Evolutionary conservation across 35 echinoderm and acorn worm species (phyloP).

Genomic region (Apostichopus californicus): DNA sequence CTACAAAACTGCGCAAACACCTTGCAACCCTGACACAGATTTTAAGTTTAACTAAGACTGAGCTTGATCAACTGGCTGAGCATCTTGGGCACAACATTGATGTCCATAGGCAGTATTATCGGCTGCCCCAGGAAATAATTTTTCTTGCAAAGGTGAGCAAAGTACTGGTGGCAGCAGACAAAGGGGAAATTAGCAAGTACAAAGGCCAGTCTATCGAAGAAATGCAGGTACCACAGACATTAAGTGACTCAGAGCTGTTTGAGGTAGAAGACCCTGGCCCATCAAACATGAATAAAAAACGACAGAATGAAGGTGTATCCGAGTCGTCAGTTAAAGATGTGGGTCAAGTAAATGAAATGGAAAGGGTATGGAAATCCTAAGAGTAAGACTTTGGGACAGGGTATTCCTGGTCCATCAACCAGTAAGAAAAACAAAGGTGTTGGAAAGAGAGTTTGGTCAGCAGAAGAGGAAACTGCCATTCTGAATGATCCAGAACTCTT

Average conservation of each 20-base stretch:
- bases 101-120: slow-evolving; percentile 71
- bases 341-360: too few species aligned
- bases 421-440: background rate
- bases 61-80: slow-evolving; percentile 64
- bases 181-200: background rate
- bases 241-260: background rate
- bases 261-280: background rate
- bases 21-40: slow-evolving; percentile 71
- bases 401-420: background rate
- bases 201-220: slow-evolving; percentile 1
- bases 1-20: slow-evolving; percentile 61
- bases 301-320: too few species aligned
- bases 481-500: background rate
- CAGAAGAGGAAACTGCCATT: background rate
- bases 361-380: too few species aligned
- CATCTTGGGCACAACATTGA: slow-evolving; percentile 61
- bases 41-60: slow-evolving; percentile 50
- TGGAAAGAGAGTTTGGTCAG: background rate
- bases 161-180: slow-evolving; percentile 8
- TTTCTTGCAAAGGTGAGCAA: slow-evolving; percentile 45
- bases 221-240: background rate
- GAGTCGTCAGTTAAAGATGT: too few species aligned
- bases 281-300: background rate
- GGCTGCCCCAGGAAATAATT: slow-evolving; percentile 3
- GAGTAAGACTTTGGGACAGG: too few species aligned